phyloP scores from a whole-genome alignment of 2,113 vertebrate genomes.

The Stigmatopora nigra region DNA sequence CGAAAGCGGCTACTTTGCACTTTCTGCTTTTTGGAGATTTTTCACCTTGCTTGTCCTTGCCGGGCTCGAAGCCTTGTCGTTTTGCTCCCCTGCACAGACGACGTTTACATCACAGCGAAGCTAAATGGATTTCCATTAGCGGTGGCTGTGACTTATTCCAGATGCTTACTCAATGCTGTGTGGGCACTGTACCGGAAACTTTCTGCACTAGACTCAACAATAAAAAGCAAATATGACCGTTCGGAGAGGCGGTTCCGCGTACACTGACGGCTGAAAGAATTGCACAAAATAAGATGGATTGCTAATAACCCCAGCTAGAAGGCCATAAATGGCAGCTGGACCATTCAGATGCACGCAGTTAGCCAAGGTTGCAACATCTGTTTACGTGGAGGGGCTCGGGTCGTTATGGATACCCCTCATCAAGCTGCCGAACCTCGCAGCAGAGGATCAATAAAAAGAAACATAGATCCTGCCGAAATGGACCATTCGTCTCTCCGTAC shows the following conservation, averaged over 20 bases:
- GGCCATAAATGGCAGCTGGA: conserved; percentile 10
- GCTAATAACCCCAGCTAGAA: not conserved
- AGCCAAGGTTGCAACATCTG: conserved; percentile 11
- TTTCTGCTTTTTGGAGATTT: conserved; percentile 15
- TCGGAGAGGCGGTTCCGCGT: not conserved
- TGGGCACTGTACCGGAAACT: conserved; percentile 55
- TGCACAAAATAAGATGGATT: conserved; percentile 12
- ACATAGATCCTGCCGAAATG: conserved; percentile 54
- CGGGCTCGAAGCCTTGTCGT: conserved; percentile 42
- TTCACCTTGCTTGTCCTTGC: conserved; percentile 43
- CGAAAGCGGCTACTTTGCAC: not conserved
- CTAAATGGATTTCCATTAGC: conserved; percentile 68
- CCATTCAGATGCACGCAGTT: conserved; percentile 4
- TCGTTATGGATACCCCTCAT: conserved; percentile 22
- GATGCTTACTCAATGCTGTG: conserved; percentile 64
- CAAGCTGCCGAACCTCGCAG: conserved; percentile 33
- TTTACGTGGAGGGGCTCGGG: conserved; percentile 5
- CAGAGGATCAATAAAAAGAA: conserved; percentile 53
- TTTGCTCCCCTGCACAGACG: conserved; percentile 53
- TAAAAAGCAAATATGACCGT: conserved; percentile 35
- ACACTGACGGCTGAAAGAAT: not conserved
- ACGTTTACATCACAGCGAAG: conserved; percentile 45
- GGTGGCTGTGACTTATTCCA: conserved; percentile 63
- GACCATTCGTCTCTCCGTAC: conserved; percentile 51
- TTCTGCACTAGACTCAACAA: conserved; percentile 39